phyloP scores from a whole-genome alignment of 2,888 invertebrate species.

The Erynnis tages region DNA sequence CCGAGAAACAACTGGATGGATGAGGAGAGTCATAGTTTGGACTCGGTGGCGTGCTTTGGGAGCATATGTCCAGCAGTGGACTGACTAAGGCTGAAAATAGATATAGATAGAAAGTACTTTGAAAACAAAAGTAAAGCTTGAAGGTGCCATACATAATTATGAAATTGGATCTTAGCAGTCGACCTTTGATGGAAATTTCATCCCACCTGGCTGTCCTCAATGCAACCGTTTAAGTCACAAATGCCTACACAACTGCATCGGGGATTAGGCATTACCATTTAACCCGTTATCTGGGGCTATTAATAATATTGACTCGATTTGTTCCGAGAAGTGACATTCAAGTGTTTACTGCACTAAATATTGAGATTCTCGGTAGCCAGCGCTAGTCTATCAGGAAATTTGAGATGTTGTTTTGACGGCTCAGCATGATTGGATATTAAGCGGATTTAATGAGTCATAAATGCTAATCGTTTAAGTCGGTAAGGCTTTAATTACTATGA shows the following conservation, averaged over 20 bases:
- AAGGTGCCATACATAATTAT: too few species aligned
- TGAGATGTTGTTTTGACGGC: constrained; percentile 16
- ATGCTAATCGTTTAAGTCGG: background rate
- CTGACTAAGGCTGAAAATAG: too few species aligned
- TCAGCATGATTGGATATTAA: background rate
- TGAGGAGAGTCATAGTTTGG: too few species aligned
- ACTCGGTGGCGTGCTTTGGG: too few species aligned
- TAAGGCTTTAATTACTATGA: too few species aligned
- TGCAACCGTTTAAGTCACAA: background rate
- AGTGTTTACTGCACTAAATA: constrained; percentile 14
- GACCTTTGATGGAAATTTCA: background rate
- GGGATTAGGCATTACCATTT: constrained; percentile 3
- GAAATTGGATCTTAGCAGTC: too few species aligned
- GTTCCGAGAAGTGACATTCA: constrained; percentile 6
- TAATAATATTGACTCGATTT: constrained; percentile 18
- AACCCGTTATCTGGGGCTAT: constrained; percentile 13
- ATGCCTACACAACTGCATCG: background rate
- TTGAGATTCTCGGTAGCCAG: constrained; percentile 10
- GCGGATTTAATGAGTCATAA: background rate
- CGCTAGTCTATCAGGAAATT: constrained; percentile 17
- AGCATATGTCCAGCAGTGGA: too few species aligned
- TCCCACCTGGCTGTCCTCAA: background rate
- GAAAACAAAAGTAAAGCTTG: too few species aligned
- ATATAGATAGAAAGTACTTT: too few species aligned
- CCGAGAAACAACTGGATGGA: too few species aligned